Evolutionary conservation across 2,888 invertebrate species (phyloP), one percentile per base, ranked within the genome.

Genomic region (Drosophila tripunctata): DNA sequence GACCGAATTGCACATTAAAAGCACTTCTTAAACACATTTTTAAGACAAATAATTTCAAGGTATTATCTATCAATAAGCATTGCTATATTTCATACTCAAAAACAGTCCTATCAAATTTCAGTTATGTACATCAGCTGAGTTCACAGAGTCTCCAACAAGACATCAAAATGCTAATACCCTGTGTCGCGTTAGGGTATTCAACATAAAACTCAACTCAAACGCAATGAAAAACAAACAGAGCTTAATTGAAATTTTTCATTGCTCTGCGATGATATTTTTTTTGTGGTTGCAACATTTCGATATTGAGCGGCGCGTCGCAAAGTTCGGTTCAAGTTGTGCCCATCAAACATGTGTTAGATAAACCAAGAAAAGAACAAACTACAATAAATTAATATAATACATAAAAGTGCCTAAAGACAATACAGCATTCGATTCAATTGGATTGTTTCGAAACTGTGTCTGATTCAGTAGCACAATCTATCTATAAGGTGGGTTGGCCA

Each of bases 231-330:
- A 60, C 35, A 71, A 60, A 65, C 72, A 71, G 36, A 73, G 72
- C 72, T 73, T 76, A 73, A 73, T 73, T 73, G 72, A 76, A 76
- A 71, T 61, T 56, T 66, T 54, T 66, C 66, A 71, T 65, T 60
- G 36, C 43, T 60, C 47, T 40, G 47, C 19, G 40, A 44, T 63
- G 63, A 69, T 69, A 56, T 52, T 70, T 57, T 61, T 57, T 40
- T 44, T 38, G 41, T 51, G 71, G 47, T 43, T 54, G 61, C 55
- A 73, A 77, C 74, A 72, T 77, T 74, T 72, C 43, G 62, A 40
- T 72, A 58, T 45, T 48, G 67, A 60, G 50, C 36, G 48, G 51
- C 60, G 74, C 50, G 43, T 60, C 36, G 74, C 73, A 44, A 77
- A 57, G 74, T 72, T 56, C 73, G 56, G 52, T 60, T 38, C 31